Evolutionary conservation across 2,113 vertebrate genomes (phyloP).

Genomic region (Corythornis madagascariensis): DNA sequence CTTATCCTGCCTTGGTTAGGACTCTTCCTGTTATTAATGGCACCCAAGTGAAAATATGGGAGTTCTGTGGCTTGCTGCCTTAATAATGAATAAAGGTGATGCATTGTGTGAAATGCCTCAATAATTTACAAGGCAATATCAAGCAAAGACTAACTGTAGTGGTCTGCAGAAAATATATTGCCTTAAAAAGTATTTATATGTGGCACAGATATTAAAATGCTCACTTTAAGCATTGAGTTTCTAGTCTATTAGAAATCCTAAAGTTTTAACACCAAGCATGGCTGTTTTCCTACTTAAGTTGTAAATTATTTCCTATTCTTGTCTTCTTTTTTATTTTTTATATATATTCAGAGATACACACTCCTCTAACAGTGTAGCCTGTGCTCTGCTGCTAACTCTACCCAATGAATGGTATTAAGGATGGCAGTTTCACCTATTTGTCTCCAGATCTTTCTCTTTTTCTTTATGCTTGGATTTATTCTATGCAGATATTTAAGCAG

Average conservation of each 20-base stretch:
- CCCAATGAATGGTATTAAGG: neutral
- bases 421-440: neutral
- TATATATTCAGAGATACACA: neutral
- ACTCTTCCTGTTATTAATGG: constrained; percentile 51
- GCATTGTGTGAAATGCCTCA: constrained; percentile 67
- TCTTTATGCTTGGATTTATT: neutral
- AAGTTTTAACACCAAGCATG: neutral
- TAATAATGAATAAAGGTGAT: constrained; percentile 77
- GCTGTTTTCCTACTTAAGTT: neutral
- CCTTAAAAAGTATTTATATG: constrained; percentile 41
- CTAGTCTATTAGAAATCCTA: neutral
- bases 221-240: constrained; percentile 21
- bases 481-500: neutral
- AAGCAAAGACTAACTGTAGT: constrained; percentile 64
- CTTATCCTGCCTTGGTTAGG: neutral
- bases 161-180: constrained; percentile 54
- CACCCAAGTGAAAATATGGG: constrained; percentile 45
- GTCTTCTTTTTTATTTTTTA: neutral
- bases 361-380: neutral
- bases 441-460: neutral
- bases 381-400: neutral
- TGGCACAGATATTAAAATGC: constrained; percentile 8
- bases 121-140: constrained; percentile 73
- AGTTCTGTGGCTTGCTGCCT: constrained; percentile 59
- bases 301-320: neutral